phyloP scores from a whole-genome alignment of 2,888 invertebrate genomes.

The Archips crataeganus region DNA sequence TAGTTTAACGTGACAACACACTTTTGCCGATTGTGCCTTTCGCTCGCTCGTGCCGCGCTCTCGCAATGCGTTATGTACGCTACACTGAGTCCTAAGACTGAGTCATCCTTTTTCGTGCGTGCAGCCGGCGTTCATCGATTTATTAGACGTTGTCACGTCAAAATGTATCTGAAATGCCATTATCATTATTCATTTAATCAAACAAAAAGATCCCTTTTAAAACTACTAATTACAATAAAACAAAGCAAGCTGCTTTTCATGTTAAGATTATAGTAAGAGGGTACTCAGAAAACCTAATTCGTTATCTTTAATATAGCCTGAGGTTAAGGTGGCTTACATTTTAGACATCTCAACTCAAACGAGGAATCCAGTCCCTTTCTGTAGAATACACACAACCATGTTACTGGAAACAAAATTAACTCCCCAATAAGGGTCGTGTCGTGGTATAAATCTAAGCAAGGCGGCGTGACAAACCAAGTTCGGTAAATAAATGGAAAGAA shows the following conservation, averaged over 20 bases:
- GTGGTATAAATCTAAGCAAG: neutral
- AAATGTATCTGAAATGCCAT: no score
- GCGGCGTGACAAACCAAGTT: neutral
- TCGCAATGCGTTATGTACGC: no score
- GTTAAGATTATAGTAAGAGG: conserved; percentile 17
- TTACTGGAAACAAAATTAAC: conserved; percentile 13
- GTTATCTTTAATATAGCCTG: conserved; percentile 22
- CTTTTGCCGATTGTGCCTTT: no score
- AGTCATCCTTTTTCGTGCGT: no score
- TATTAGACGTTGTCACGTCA: no score
- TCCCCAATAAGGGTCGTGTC: neutral
- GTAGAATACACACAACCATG: conserved; percentile 18
- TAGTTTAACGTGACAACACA: no score
- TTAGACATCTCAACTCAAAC: conserved; percentile 19
- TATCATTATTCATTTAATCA: no score
- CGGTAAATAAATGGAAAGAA: neutral
- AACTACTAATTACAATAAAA: neutral
- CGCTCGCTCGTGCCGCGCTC: no score
- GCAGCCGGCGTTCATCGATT: no score
- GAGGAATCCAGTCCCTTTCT: conserved; percentile 19
- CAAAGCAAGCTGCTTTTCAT: conserved; percentile 3
- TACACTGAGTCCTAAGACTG: no score
- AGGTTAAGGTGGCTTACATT: conserved; percentile 21
- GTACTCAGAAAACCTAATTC: conserved; percentile 18
- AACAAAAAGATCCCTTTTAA: no score